Percentiles rank a stretch among this genome's conserved stretches.
These are phyloP conservation scores for Dynastes tityus DNA, from an alignment of 2,888 invertebrate species.

Conservation along the genomic window DNA sequence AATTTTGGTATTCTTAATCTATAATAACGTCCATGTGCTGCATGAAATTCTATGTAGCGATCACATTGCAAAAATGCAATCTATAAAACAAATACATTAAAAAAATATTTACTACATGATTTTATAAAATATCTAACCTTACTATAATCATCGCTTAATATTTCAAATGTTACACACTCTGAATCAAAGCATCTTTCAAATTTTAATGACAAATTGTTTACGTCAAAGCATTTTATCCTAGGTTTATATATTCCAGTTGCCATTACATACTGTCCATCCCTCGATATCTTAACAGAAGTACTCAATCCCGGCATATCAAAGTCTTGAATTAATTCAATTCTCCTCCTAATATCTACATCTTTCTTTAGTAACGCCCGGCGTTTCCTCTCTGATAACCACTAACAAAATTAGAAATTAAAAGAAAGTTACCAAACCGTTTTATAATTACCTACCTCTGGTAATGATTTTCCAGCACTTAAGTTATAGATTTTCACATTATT, in stretches of 20 bases:
- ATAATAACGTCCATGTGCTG: slow-evolving; percentile 93
- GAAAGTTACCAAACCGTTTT: not conserved
- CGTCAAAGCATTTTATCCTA: slow-evolving; percentile 95
- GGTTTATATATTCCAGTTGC: slow-evolving; percentile 98
- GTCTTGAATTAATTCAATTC: slow-evolving; percentile 98
- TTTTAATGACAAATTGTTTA: slow-evolving; percentile 95
- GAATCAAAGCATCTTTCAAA: slow-evolving; percentile 98
- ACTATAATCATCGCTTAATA: slow-evolving; percentile 95
- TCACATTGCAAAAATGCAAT: slow-evolving; percentile 92
- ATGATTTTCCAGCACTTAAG: slow-evolving; percentile 95
- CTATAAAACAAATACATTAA: slow-evolving; percentile 72
- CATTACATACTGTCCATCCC: slow-evolving; percentile 93
- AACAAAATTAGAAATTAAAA: slow-evolving; percentile 62
- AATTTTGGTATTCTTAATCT: slow-evolving; percentile 94
- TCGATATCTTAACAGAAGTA: slow-evolving; percentile 86
- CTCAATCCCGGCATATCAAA: slow-evolving; percentile 99
- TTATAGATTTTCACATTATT: slow-evolving; percentile 99
- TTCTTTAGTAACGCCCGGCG: slow-evolving; percentile 87
- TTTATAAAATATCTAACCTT: slow-evolving; percentile 76
- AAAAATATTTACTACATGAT: slow-evolving; percentile 5
- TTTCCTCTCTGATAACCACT: slow-evolving; percentile 93
- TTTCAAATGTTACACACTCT: slow-evolving; percentile 94
- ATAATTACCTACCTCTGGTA: slow-evolving; percentile 89
- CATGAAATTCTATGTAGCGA: slow-evolving; percentile 96
- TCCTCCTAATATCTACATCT: slow-evolving; percentile 89